phyloP scores from a whole-genome alignment of 2,888 invertebrate species.

The Cotesia congregata region DNA sequence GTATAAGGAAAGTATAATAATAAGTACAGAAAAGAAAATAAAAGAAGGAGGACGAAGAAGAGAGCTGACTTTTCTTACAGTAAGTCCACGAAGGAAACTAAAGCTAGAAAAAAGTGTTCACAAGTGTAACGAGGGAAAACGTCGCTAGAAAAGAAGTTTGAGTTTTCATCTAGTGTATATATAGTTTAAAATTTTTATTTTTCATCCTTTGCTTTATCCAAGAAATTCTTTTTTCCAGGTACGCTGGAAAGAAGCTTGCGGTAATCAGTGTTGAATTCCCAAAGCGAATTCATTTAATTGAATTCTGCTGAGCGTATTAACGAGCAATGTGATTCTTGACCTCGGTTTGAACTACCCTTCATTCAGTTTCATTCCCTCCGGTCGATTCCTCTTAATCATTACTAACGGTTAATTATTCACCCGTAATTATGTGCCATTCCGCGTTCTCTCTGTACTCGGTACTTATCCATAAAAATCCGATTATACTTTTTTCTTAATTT shows the following conservation, averaged over 20 bases:
- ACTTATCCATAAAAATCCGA: background rate
- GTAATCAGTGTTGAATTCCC: slow-evolving; percentile 50
- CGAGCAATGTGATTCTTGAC: slow-evolving; percentile 45
- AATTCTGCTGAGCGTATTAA: slow-evolving; percentile 56
- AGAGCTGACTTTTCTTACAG: slow-evolving; percentile 17
- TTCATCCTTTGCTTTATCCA: background rate
- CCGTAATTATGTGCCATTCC: background rate
- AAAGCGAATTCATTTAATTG: slow-evolving; percentile 56
- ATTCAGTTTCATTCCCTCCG: slow-evolving; percentile 28
- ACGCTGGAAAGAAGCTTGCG: slow-evolving; percentile 34
- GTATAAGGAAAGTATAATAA: background rate
- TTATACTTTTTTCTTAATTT: background rate
- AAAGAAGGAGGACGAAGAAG: background rate
- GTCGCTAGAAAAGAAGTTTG: slow-evolving; percentile 16
- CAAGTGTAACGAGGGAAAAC: slow-evolving; percentile 37
- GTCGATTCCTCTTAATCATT: slow-evolving; percentile 21
- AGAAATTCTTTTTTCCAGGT: slow-evolving; percentile 18
- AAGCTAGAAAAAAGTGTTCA: slow-evolving; percentile 35
- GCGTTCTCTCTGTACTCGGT: background rate
- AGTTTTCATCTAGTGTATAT: slow-evolving; percentile 19
- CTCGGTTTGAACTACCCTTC: slow-evolving; percentile 29
- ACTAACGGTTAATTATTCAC: background rate
- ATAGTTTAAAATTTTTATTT: background rate
- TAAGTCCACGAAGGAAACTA: slow-evolving; percentile 7
- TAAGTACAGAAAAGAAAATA: slow-evolving; percentile 10